Evolutionary conservation across 1,140 invertebrate species (phyloP).

Genomic region (Lamellibrachia luymesi): DNA sequence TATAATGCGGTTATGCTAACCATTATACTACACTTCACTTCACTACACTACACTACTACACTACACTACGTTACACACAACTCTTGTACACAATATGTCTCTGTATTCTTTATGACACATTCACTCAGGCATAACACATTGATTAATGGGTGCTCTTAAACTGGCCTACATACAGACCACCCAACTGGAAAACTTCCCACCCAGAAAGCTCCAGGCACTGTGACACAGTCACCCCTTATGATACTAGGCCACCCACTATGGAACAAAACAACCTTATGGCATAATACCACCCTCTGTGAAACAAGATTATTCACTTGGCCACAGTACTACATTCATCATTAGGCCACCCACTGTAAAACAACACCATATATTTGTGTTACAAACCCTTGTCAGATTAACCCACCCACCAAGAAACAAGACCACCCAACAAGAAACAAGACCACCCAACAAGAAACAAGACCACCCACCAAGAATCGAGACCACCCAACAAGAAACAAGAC

Average conservation of each 20-base stretch:
- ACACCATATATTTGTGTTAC: background rate
- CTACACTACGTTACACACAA: too few relatives aligned
- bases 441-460: background rate
- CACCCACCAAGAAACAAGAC: background rate
- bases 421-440: background rate
- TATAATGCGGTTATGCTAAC: too few relatives aligned
- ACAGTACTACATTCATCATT: background rate
- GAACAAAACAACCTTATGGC: background rate
- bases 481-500: background rate
- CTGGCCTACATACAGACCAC: background rate
- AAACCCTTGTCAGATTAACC: background rate
- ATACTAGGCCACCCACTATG: background rate
- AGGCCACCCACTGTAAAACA: background rate
- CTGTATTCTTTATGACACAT: background rate
- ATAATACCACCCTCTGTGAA: background rate
- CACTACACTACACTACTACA: too few relatives aligned
- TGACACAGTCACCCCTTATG: background rate
- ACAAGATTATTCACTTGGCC: background rate
- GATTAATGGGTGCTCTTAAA: background rate
- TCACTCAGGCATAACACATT: background rate
- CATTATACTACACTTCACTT: too few relatives aligned
- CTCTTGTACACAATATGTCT: background rate
- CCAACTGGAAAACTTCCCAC: background rate
- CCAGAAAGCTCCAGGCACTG: background rate
- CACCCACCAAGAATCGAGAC: background rate